Percentiles rank a stretch among this genome's conserved stretches.
phyloP scores from a whole-genome alignment of 1,140 invertebrate species.

The Holcopasites calliopsidis region DNA sequence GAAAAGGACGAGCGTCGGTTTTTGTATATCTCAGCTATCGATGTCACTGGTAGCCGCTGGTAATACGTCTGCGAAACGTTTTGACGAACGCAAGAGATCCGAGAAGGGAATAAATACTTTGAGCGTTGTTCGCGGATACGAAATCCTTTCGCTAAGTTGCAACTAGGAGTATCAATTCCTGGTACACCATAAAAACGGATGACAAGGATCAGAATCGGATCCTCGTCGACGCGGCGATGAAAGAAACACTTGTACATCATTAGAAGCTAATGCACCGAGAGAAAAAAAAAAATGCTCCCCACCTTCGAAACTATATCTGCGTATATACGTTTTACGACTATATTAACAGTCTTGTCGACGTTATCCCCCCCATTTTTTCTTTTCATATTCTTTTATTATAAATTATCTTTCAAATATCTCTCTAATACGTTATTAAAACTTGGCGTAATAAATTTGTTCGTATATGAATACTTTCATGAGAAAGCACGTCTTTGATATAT shows the following conservation, averaged over 20 bases:
- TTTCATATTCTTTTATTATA: constrained; percentile 18
- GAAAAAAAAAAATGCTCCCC: background rate
- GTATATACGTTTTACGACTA: constrained; percentile 17
- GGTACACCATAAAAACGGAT: constrained; percentile 3
- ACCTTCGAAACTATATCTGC: constrained; percentile 16
- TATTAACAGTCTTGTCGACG: constrained; percentile 37
- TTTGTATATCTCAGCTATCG: constrained; percentile 3
- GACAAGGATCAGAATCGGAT: background rate
- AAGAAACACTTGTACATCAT: background rate
- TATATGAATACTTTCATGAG: constrained; percentile 56
- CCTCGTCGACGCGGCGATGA: background rate
- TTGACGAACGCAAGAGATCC: background rate
- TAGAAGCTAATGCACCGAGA: background rate
- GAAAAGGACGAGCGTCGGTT: background rate
- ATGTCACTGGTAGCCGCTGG: background rate
- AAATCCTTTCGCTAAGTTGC: constrained; percentile 29
- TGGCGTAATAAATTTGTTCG: constrained; percentile 34
- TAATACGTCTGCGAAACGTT: background rate
- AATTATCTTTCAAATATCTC: constrained; percentile 28
- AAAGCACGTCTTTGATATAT: constrained; percentile 48
- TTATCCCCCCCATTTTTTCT: constrained; percentile 16
- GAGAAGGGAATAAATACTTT: background rate
- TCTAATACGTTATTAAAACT: constrained; percentile 46
- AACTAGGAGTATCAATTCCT: constrained; percentile 38
- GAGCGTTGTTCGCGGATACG: constrained; percentile 12